Percentiles rank a stretch among this genome's conserved stretches.
phyloP scores from a whole-genome alignment of 2,888 invertebrate species.

The Panorpa germanica region DNA sequence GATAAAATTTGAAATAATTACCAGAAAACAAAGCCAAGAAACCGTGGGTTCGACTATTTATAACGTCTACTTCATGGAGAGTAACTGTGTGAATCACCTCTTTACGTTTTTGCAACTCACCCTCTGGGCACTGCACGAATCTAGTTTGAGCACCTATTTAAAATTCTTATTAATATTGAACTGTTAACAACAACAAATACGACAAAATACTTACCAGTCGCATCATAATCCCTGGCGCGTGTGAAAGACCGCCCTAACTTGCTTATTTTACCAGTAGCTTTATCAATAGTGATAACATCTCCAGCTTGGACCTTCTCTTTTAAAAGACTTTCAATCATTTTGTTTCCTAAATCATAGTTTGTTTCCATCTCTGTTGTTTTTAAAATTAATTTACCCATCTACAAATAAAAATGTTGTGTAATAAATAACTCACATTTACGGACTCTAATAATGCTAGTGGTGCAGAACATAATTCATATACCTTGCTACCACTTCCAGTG shows the following conservation, averaged over 20 bases:
- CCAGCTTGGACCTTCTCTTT: constrained; percentile 94
- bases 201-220: constrained; percentile 48
- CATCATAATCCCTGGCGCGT: constrained; percentile 92
- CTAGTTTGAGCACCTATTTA: constrained; percentile 47
- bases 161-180: constrained; percentile 3
- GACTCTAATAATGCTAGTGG: too few species aligned
- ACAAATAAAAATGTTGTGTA: too few species aligned
- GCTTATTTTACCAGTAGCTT: constrained; percentile 89
- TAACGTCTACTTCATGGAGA: constrained; percentile 98
- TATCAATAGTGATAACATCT: constrained; percentile 96
- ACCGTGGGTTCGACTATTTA: constrained; percentile 95
- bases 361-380: constrained; percentile 99
- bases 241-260: constrained; percentile 88
- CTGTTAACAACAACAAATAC: too few species aligned
- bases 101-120: constrained; percentile 93
- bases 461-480: too few species aligned
- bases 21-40: constrained; percentile 94
- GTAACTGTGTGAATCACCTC: constrained; percentile 97
- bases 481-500: constrained; percentile 56
- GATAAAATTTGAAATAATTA: constrained; percentile 15
- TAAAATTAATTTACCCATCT: constrained; percentile 82
- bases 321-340: constrained; percentile 92
- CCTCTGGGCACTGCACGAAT: constrained; percentile 97
- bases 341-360: constrained; percentile 92
- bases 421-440: too few species aligned